Conservation (phyloP, 2,888 invertebrate genomes). For the Conistra vaccinii region DNA sequence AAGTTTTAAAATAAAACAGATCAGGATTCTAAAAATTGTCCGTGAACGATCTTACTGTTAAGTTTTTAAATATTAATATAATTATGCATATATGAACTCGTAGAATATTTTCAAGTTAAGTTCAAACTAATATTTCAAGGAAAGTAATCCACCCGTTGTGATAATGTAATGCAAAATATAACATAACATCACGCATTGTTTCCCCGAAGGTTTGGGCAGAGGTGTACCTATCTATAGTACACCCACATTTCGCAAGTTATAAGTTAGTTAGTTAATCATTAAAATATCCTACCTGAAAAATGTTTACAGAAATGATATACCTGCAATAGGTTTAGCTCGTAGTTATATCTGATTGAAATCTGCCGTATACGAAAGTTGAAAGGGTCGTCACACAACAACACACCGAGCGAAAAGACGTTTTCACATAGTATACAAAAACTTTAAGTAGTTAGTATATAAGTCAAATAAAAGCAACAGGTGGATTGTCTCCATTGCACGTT, state of each 20-base stretch:
- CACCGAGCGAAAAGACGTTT: background rate
- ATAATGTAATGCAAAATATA: background rate
- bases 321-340: background rate
- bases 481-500: conserved; percentile 7
- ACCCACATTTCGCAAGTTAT: too few relatives aligned
- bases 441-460: background rate
- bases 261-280: too few relatives aligned
- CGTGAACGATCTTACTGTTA: background rate
- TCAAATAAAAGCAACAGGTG: conserved; percentile 19
- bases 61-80: background rate
- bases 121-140: too few relatives aligned
- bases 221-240: too few relatives aligned
- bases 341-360: background rate
- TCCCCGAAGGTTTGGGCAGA: too few relatives aligned
- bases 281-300: background rate
- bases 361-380: background rate
- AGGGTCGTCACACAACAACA: background rate
- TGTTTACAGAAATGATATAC: background rate
- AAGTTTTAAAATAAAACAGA: background rate
- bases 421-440: background rate
- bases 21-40: background rate
- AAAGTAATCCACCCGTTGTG: background rate
- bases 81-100: background rate
- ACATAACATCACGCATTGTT: too few relatives aligned
- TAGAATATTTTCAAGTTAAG: background rate